Base-by-base conservation (phyloP, 2,797 vertebrate species). In the Brachymystax lenok region DNA sequence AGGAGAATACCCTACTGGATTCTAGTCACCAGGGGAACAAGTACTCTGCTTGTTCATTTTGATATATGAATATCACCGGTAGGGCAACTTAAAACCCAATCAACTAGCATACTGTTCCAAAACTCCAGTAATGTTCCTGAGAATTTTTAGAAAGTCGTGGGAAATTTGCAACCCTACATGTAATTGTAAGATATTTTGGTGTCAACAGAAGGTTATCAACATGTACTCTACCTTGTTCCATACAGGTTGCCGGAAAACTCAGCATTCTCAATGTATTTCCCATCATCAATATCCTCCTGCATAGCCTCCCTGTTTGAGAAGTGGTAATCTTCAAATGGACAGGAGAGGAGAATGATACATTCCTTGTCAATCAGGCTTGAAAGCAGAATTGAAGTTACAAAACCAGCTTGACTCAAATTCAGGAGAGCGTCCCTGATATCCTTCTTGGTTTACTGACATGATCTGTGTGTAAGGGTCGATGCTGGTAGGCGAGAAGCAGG, bases 211-310 rank as follows among this genome's bases (percentile, higher is more conserved):
- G 1, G n/a, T 14, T 27, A 24, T 52, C 17, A 21, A 40, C 14
- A 19, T 1, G 17, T 59, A 40, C 46, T 59, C 83, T 88, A 99
- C 98, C 98, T 99, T 19, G 98, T 99, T 83, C 98, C 98, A 0
- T 99, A 99, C 88, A 99, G 86, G 77, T 99, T 99, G 27, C 97
- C 97, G 0, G 97, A 99, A 92, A 99, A 99, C 84, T 96, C 96
- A 0, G 97, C 97, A 0, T 96, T 96, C 85, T 99, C 98, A 0
- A 99, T 96, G 87, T 98, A 99, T 27, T 97, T 94, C 0, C 95
- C 96, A 0, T 95, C 94, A 5, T 94, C 92, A 0, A 99, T 97
- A 19, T 94, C 94, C 6, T 94, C 92, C 91, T 95, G 94, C 97
- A 99, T 97, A 76, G 89, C 93, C 85, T 97, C 97, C 81, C 93